These are phyloP conservation scores for Drosophila pegasa DNA, from an alignment of 2,888 invertebrate genomes.

Conservation along the genomic window DNA sequence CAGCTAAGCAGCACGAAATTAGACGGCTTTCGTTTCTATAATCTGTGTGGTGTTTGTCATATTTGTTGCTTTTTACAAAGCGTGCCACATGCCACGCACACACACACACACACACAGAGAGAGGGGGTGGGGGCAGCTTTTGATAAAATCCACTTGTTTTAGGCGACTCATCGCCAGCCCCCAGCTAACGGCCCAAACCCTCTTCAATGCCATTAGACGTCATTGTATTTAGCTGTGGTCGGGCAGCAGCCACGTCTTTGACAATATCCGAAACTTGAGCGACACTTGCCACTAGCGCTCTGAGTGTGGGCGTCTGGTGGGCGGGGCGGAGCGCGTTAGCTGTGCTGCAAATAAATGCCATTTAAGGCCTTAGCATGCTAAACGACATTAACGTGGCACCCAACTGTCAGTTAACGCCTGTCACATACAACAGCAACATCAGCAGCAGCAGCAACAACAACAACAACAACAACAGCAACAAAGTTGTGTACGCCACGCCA, in stretches of 20 bases:
- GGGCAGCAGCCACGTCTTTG: constrained; percentile 38
- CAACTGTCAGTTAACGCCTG: constrained; percentile 77
- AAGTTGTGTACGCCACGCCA: constrained; percentile 14
- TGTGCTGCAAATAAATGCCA: constrained; percentile 72
- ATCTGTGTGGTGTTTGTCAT: constrained; percentile 49
- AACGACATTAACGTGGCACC: constrained; percentile 71
- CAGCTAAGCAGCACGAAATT: constrained; percentile 46
- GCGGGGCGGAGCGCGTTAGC: constrained; percentile 13
- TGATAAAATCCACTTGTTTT: constrained; percentile 65
- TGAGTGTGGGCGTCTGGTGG: background rate
- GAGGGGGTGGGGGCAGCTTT: constrained; percentile 32
- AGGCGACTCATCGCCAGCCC: constrained; percentile 12
- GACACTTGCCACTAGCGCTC: constrained; percentile 33
- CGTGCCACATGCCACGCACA: constrained; percentile 8
- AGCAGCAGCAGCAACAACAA: constrained; percentile 4
- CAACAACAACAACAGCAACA: background rate
- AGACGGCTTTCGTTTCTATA: constrained; percentile 21
- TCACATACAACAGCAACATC: constrained; percentile 45
- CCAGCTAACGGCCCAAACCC: constrained; percentile 3
- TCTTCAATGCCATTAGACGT: constrained; percentile 40
- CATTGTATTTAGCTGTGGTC: constrained; percentile 41
- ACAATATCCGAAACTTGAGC: constrained; percentile 65
- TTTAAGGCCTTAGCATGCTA: constrained; percentile 78
- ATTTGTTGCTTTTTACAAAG: constrained; percentile 21
- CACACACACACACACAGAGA: constrained; percentile 18